Evolutionary conservation across 1,140 invertebrate species (phyloP).

Genomic region (Battus philenor): DNA sequence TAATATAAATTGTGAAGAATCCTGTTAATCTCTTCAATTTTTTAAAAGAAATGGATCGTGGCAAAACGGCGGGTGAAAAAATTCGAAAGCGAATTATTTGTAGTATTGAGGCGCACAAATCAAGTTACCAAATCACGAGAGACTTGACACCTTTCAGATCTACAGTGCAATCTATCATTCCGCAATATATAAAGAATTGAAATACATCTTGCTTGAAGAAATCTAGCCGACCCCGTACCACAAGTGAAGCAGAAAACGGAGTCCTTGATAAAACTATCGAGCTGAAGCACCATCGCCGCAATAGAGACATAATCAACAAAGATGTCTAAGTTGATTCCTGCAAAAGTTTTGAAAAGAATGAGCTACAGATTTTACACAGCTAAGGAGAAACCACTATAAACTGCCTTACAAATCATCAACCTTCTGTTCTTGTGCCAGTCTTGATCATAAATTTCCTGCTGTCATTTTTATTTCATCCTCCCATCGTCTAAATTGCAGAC

Average conservation of each 20-base stretch:
- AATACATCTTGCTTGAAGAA: background rate
- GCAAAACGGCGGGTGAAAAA: too few relatives aligned
- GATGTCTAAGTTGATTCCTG: background rate
- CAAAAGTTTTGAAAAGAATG: too few relatives aligned
- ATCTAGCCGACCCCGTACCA: background rate
- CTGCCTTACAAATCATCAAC: too few relatives aligned
- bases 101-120: background rate
- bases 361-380: too few relatives aligned
- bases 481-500: too few relatives aligned
- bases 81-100: background rate
- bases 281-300: background rate
- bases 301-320: background rate
- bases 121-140: background rate
- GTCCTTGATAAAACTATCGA: background rate
- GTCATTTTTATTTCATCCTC: too few relatives aligned
- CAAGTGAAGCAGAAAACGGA: background rate
- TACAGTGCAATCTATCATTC: background rate
- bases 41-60: background rate
- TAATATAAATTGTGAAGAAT: background rate
- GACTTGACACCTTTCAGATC: background rate
- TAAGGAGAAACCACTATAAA: too few relatives aligned
- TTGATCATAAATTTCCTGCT: too few relatives aligned
- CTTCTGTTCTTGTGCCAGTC: too few relatives aligned
- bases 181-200: background rate
- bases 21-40: background rate